These are phyloP conservation scores for Agrochola macilenta DNA, from an alignment of 2,888 invertebrate genomes.

Conservation along the genomic window DNA sequence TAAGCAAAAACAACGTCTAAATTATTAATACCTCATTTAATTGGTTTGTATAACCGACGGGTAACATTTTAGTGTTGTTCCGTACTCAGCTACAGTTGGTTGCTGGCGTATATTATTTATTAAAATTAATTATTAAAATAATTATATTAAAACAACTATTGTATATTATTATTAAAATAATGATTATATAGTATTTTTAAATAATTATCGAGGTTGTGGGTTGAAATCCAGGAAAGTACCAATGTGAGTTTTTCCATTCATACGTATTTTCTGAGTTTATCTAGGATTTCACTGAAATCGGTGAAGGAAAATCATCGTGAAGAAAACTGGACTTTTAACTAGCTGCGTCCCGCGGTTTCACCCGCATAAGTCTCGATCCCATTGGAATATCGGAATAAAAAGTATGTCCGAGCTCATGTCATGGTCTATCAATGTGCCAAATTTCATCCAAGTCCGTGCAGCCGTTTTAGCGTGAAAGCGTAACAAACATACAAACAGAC, in stretches of 20 bases:
- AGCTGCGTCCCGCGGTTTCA: too few relatives aligned
- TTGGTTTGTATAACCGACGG: constrained; percentile 33
- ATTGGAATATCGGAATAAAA: too few relatives aligned
- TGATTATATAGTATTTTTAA: not conserved
- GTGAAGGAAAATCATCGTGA: too few relatives aligned
- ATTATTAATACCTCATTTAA: constrained; percentile 32
- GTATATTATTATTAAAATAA: not conserved
- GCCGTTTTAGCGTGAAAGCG: too few relatives aligned
- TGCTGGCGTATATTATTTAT: constrained; percentile 1
- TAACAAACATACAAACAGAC: too few relatives aligned
- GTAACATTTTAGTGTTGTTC: constrained; percentile 28
- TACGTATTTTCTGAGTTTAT: not conserved
- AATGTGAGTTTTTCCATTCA: not conserved
- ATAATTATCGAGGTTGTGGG: too few relatives aligned
- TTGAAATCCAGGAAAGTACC: not conserved
- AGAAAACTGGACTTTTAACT: too few relatives aligned
- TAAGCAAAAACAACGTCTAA: constrained; percentile 39
- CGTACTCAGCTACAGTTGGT: not conserved
- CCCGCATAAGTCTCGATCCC: too few relatives aligned
- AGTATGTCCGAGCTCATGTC: too few relatives aligned
- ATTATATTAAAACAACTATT: not conserved
- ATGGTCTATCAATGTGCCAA: too few relatives aligned
- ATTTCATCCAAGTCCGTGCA: too few relatives aligned
- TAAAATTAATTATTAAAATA: not conserved
- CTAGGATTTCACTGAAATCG: too few relatives aligned